Conservation (phyloP, 2,888 invertebrate species). For the Pyrochroa serraticornis region DNA sequence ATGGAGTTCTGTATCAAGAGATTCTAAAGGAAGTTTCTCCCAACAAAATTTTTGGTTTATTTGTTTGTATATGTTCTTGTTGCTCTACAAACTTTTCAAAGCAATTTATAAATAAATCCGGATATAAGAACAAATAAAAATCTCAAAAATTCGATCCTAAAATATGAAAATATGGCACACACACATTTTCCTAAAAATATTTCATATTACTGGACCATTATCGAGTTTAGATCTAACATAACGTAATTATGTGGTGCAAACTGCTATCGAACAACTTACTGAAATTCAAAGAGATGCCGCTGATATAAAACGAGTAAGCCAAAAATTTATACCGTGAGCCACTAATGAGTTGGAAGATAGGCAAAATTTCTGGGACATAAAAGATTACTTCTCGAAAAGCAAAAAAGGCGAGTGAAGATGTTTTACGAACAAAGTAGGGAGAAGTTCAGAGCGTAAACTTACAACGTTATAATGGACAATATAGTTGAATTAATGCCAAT, state of each 20-base stretch:
- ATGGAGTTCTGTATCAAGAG: slow-evolving; percentile 3
- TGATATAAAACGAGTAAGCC: neutral
- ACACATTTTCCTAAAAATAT: slow-evolving; percentile 9
- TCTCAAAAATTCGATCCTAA: slow-evolving; percentile 3
- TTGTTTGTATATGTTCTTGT: neutral
- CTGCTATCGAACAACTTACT: neutral
- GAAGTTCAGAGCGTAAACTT: no score
- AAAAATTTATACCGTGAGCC: no score
- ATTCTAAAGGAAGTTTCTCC: no score
- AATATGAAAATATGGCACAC: slow-evolving; percentile 13
- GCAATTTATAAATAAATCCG: neutral
- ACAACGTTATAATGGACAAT: no score
- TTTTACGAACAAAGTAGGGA: no score
- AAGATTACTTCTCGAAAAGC: no score
- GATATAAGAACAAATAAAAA: neutral
- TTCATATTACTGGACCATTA: slow-evolving; percentile 18
- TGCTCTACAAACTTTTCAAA: neutral
- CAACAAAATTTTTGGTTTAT: neutral
- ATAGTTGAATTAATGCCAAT: no score
- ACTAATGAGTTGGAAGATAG: no score
- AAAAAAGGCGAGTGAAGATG: no score
- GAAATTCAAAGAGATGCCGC: neutral
- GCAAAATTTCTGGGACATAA: no score
- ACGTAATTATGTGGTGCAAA: neutral
- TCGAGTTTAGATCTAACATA: slow-evolving; percentile 12